Base-by-base conservation (phyloP, 2,797 vertebrate genomes). In the Ctenopoma kingsleyae region DNA sequence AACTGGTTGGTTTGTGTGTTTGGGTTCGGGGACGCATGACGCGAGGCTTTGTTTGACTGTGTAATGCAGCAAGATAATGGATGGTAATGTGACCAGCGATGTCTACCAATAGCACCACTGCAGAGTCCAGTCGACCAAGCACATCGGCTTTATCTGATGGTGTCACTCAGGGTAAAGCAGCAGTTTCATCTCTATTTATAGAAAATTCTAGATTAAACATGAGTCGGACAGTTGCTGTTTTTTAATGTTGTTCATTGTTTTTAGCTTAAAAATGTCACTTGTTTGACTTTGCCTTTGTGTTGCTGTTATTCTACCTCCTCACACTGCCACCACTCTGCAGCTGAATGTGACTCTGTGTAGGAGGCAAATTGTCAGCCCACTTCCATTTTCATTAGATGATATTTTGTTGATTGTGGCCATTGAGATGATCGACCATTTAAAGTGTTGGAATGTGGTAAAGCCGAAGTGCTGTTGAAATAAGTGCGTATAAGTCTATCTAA, bases 11-110 rank as follows among this genome's bases (percentile, higher is more conserved):
- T 54, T 52, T 71, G 57, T 58, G 35, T 88, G 78, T 88, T 81
- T 89, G 81, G 81, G 78, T 80, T 86, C 60, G 5, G 19, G n/a
- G 76, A 62, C 80, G 83, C 71, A 61, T 82, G 83, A 83, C 69
- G 41, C 0, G 13, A 66, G 40, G 41, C 19, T 74, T 65, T 90
- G 87, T 91, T 90, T 90, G 86, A 78, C 79, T 75, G 83, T 90
- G 62, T 87, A 89, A 88, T 89, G 71, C 61, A 78, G 82, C 68
- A 72, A 82, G 81, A 86, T 90, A 85, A 89, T 90, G 88, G 86
- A 76, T 49, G 72, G 67, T 83, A 78, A 87, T 74, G 82, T 54
- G 52, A 69, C 30, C 53, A n/a, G 57, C 35, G 20, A 50, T 17
- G 16, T 71, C 52, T 8, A 17, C 57, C 67, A 53, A 44, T 73